These are phyloP conservation scores for Microhierax caerulescens DNA, from an alignment of 2,797 vertebrate species.

Conservation along the genomic window DNA sequence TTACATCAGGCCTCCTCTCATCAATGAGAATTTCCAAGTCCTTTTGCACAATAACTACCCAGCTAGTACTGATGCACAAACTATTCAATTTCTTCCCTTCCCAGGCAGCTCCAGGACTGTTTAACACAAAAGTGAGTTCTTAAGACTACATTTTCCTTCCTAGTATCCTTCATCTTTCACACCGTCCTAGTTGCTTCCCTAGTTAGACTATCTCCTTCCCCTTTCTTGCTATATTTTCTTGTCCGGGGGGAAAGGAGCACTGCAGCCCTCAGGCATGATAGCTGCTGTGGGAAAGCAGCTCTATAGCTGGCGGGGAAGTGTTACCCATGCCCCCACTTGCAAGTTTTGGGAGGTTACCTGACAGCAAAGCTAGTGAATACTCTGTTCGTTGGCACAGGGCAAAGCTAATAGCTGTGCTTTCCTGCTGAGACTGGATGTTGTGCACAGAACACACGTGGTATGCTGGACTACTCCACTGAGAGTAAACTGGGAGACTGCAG, in stretches of 20 bases:
- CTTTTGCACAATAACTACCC: neutral
- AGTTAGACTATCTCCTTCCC: neutral
- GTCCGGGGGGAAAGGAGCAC: neutral
- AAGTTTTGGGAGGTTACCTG: neutral
- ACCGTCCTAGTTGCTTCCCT: neutral
- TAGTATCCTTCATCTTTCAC: neutral
- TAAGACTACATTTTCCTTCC: neutral
- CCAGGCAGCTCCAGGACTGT: neutral
- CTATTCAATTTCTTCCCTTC: neutral
- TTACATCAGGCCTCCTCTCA: constrained; percentile 7
- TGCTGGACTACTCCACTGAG: neutral
- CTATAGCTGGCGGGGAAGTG: neutral
- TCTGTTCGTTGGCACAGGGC: neutral
- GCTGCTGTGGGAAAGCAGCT: neutral
- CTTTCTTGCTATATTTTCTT: neutral
- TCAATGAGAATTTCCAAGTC: neutral
- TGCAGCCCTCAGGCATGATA: neutral
- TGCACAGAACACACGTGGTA: neutral
- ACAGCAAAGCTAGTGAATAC: neutral
- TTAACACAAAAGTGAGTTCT: neutral
- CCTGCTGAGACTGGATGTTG: neutral
- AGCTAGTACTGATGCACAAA: neutral
- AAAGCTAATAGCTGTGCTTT: neutral
- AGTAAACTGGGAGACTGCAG: neutral
- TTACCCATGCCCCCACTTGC: neutral